Evolutionary conservation across 2,888 invertebrate genomes (phyloP).

Genomic region (Drosophila prostipennis): DNA sequence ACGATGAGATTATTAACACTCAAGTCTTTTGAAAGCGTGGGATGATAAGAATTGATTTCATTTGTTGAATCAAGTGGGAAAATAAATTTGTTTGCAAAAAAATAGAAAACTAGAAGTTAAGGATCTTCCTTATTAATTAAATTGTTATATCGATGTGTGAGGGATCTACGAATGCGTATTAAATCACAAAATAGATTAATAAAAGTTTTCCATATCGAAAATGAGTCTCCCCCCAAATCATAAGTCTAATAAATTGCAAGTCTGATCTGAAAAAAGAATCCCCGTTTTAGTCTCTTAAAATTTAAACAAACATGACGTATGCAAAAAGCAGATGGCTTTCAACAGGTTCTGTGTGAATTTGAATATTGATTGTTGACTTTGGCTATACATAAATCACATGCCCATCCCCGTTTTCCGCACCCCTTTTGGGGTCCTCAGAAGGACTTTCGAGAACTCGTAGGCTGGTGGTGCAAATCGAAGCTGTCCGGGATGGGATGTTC

Average conservation of each 20-base stretch:
- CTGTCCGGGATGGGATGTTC: slow-evolving; percentile 22
- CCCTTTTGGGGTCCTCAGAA: background rate
- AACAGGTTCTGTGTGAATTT: slow-evolving; percentile 23
- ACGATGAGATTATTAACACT: slow-evolving; percentile 6
- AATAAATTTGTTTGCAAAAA: no score
- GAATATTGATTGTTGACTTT: slow-evolving; percentile 34
- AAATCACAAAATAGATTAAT: no score
- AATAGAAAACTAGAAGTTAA: no score
- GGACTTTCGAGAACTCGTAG: slow-evolving; percentile 18
- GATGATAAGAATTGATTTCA: background rate
- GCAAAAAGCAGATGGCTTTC: background rate
- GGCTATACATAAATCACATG: slow-evolving; percentile 25
- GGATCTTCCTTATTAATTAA: no score
- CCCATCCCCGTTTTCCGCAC: background rate
- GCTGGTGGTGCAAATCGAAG: slow-evolving; percentile 48
- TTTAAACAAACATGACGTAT: background rate
- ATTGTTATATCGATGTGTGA: no score
- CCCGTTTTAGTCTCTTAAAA: no score
- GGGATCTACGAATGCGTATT: no score
- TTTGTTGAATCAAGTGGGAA: background rate
- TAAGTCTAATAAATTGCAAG: no score
- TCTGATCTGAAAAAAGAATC: background rate
- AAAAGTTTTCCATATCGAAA: no score
- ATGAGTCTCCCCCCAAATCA: no score
- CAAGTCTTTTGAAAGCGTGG: background rate